Percentiles rank a stretch among this genome's conserved stretches.
These are phyloP conservation scores for Lamellibrachia columna DNA, from an alignment of 2,888 invertebrate species.

Conservation along the genomic window DNA sequence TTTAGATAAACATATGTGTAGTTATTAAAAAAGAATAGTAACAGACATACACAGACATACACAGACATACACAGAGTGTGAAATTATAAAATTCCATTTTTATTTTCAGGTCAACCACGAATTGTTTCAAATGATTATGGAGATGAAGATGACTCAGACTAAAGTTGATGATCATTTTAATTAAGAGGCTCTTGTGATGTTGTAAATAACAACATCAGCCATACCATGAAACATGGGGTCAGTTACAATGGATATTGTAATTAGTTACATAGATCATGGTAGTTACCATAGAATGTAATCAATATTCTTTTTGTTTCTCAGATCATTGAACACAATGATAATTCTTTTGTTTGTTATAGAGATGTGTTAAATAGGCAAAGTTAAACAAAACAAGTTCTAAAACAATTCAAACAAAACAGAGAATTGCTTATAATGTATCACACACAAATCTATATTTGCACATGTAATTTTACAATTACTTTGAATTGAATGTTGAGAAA, in stretches of 20 bases:
- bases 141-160: constrained; percentile 42
- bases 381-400: too few species aligned
- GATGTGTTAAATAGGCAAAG: too few species aligned
- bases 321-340: background rate
- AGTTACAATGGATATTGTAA: background rate
- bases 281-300: background rate
- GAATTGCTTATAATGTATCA: too few species aligned
- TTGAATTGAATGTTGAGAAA: background rate
- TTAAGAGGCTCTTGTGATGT: background rate
- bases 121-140: constrained; percentile 36
- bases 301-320: background rate
- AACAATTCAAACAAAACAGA: too few species aligned
- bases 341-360: too few species aligned
- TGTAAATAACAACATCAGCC: background rate
- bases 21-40: too few species aligned
- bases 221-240: background rate
- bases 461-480: background rate
- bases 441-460: too few species aligned
- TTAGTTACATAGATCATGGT: background rate
- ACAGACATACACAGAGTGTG: too few species aligned
- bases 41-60: too few species aligned
- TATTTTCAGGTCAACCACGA: constrained; percentile 23
- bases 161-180: background rate
- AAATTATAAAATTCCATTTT: background rate
- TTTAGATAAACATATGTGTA: too few species aligned